Percentiles rank a stretch among this genome's conserved stretches.
Conservation (phyloP, 2,113 vertebrate genomes). For the Callionymus lyra region DNA sequence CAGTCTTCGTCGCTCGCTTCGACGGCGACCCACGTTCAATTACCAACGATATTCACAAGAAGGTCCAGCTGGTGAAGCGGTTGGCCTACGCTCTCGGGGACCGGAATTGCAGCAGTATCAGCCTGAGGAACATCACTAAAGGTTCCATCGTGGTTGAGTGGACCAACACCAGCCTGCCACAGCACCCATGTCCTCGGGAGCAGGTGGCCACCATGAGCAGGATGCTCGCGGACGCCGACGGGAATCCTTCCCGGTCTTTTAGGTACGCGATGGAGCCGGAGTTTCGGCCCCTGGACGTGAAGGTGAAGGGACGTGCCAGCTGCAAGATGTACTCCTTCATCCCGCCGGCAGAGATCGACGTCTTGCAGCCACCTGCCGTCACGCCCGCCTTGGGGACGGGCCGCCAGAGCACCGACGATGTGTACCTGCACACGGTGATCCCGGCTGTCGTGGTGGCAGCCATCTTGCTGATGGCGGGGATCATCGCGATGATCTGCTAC, state of each 20-base stretch:
- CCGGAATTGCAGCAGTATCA: slow-evolving; percentile 89
- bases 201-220: slow-evolving; percentile 75
- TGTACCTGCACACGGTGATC: slow-evolving; percentile 94
- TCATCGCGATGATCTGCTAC: slow-evolving; percentile 97
- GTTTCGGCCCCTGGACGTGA: slow-evolving; percentile 76
- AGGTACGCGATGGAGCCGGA: slow-evolving; percentile 76
- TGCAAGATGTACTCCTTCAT: slow-evolving; percentile 82
- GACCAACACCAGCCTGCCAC: slow-evolving; percentile 87
- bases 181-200: slow-evolving; percentile 84
- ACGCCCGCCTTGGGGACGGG: slow-evolving; percentile 70
- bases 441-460: slow-evolving; percentile 92
- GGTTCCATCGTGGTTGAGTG: slow-evolving; percentile 91
- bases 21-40: slow-evolving; percentile 74
- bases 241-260: slow-evolving; percentile 67
- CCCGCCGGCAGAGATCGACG: slow-evolving; percentile 58
- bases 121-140: slow-evolving; percentile 77
- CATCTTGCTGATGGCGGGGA: slow-evolving; percentile 88
- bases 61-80: slow-evolving; percentile 89
- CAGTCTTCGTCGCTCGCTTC: slow-evolving; percentile 78
- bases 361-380: slow-evolving; percentile 41
- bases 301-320: slow-evolving; percentile 72
- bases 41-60: slow-evolving; percentile 80
- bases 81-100: slow-evolving; percentile 82
- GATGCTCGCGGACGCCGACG: slow-evolving; percentile 69
- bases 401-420: slow-evolving; percentile 86